Base-by-base conservation (phyloP, 2,113 vertebrate genomes). In the Labeo catla region DNA sequence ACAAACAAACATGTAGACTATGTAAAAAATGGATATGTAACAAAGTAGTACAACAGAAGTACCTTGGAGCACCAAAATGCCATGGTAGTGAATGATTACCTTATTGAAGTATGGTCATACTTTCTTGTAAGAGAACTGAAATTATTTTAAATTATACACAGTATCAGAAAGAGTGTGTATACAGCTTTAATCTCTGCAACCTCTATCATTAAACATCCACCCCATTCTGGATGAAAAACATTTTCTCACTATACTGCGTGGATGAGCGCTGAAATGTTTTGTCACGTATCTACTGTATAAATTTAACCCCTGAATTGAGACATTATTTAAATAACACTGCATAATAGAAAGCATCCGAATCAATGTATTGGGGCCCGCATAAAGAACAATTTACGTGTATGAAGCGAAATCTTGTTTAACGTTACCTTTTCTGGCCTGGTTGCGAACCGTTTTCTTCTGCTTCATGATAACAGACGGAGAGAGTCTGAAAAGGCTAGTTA, bases 391-490 rank as follows among this genome's bases (percentile, higher is more conserved):
- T 57, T 13, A 16, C 39, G 13, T 39, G 28, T 6, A 6, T 39
- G 70, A 19, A 45, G 52, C 1, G 4, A 66, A 4, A 11, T 19
- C 23, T 2, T 2, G 36, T 4, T 7, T 0, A 23, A 7, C 16
- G 54, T 88, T 88, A 90, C 89, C 89, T 88, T 88, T 90, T 61
- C 13, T 87, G 21, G 78, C 9, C 49, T 87, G 89, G 54, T 28
- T 85, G 77, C 89, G 89, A 43, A 49, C 72, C 43, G 65, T 61
- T 83, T 90, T 90, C 57, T 80, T 90, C 16, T 88, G 87, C 13
- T 77, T 87, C 89, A 90, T 90, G 23, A 6, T 50, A 15, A 49
- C 13, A 45, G 23, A 39, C 4, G 43, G n/a, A 19, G 1, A 65
- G n/a, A 8, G 66, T 70, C 8, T 39, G 66, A 34, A 57, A n/a